Evolutionary conservation across 2,113 vertebrate species (phyloP), one percentile per base, ranked within the genome.

Genomic region (Scortum barcoo): DNA sequence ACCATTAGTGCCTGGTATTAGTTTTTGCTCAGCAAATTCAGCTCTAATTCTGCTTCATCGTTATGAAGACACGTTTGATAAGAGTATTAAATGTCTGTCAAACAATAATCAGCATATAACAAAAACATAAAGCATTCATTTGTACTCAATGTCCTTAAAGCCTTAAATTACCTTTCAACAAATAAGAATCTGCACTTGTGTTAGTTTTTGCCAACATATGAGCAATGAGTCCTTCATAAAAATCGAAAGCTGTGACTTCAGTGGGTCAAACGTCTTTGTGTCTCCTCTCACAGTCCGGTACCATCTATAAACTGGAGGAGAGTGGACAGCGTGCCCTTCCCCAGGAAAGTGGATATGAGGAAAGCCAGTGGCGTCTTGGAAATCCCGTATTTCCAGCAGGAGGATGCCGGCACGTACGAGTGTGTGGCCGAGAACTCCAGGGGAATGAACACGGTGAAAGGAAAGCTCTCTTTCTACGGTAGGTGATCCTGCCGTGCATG

Each of bases 371-470:
- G 97, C 0, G 95, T 98, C 54, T 94, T 99, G 11, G 98, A 99
- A 90, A 98, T 99, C 91, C 98, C 97, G 3, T 99, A 98, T 56
- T 99, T 99, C 78, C 98, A 99, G 92, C 98, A 98, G 79, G 98
- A 99, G 67, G 98, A 99, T 0, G 94, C 97, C 0, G 97, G 97
- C 0, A 92, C 73, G 0, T 99, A 99, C 0, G 98, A 99, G 60
- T 99, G 98, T 0, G 89, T 97, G 42, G 98, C 98, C 0, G 98
- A 99, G 80, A 99, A 99, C 12, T 96, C 97, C 58, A 93, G 97
- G 67, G 98, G 98, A 4, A 97, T 88, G 65, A 99, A 99, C 5
- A 94, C 97, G 6, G 98, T 97, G 5, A 95, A 96, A 78, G 98
- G 98, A 51, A 98, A 99, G 81, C 92, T 99, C 88, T 97, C 94